These are phyloP conservation scores for Diplogasteroides magnus DNA, from an alignment of 1,140 invertebrate species.

Conservation along the genomic window DNA sequence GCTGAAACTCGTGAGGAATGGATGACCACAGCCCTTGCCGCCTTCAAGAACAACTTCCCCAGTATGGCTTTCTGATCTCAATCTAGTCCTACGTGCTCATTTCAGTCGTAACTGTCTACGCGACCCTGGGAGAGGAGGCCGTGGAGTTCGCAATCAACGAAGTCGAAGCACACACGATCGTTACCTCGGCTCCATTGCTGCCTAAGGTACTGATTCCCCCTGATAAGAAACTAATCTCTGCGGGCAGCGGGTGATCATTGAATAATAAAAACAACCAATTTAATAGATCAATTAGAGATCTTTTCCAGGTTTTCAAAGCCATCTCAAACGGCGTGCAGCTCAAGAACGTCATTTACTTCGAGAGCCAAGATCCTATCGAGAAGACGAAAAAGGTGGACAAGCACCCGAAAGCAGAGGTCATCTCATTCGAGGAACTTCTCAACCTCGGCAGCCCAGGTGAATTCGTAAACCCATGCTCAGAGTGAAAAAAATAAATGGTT, in stretches of 20 bases:
- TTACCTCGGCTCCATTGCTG: slow-evolving; percentile 49
- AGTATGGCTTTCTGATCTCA: slow-evolving; percentile 58
- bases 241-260: too few species aligned
- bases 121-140: slow-evolving; percentile 90
- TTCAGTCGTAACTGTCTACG: slow-evolving; percentile 87
- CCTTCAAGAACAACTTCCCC: slow-evolving; percentile 84
- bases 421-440: slow-evolving; percentile 61
- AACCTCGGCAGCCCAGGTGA: slow-evolving; percentile 66
- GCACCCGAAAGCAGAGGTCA: slow-evolving; percentile 57
- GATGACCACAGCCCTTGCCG: slow-evolving; percentile 86
- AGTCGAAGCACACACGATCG: slow-evolving; percentile 71
- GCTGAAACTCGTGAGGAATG: slow-evolving; percentile 94
- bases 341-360: slow-evolving; percentile 48
- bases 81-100: slow-evolving; percentile 38
- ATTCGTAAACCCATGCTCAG: background rate
- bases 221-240: too few species aligned
- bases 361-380: slow-evolving; percentile 31
- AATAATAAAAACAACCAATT: too few species aligned
- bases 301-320: slow-evolving; percentile 15
- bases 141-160: slow-evolving; percentile 91
- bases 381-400: slow-evolving; percentile 17
- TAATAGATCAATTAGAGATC: too few species aligned
- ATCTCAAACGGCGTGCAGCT: slow-evolving; percentile 23
- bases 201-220: slow-evolving; percentile 36
- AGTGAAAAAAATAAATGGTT: slow-evolving; percentile 5